phyloP scores from a whole-genome alignment of 35 echinoderm and acorn worm genomes.

The Apostichopus parvimensis region DNA sequence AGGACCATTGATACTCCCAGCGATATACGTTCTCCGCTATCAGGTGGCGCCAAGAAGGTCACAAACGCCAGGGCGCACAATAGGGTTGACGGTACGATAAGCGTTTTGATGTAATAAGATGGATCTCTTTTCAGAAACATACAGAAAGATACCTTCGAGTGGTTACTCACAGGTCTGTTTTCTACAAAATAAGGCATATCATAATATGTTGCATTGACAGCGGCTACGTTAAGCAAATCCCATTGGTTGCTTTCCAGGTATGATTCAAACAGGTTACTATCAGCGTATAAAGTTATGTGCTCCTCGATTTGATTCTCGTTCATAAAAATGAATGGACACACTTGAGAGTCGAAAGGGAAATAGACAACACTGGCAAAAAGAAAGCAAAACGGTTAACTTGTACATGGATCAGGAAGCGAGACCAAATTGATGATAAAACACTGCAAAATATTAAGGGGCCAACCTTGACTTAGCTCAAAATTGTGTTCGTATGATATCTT shows the following conservation, averaged over 20 bases:
- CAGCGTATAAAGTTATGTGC: too few species aligned
- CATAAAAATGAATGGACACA: neutral
- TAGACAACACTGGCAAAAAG: neutral
- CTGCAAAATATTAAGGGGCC: too few species aligned
- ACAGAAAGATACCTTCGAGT: neutral
- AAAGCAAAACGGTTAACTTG: neutral
- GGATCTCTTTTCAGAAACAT: neutral
- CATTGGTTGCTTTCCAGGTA: neutral
- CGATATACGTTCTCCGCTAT: neutral
- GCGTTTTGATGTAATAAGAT: neutral
- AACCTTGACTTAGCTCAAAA: too few species aligned
- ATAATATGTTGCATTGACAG: neutral
- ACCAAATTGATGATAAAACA: too few species aligned
- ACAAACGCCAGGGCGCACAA: neutral
- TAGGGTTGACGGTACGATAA: neutral
- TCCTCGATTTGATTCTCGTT: neutral
- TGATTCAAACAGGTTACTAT: too few species aligned
- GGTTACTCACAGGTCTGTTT: neutral
- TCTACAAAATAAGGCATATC: neutral
- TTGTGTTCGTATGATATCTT: too few species aligned
- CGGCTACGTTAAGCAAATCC: neutral
- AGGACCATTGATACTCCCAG: neutral
- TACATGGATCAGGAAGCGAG: too few species aligned
- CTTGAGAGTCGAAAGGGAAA: neutral
- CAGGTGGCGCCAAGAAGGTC: neutral